A percentile compares a stretch with the other conserved stretches of the same genome.
These are phyloP conservation scores for Lasioglossum morio DNA, from an alignment of 2,888 invertebrate species.

Conservation along the genomic window DNA sequence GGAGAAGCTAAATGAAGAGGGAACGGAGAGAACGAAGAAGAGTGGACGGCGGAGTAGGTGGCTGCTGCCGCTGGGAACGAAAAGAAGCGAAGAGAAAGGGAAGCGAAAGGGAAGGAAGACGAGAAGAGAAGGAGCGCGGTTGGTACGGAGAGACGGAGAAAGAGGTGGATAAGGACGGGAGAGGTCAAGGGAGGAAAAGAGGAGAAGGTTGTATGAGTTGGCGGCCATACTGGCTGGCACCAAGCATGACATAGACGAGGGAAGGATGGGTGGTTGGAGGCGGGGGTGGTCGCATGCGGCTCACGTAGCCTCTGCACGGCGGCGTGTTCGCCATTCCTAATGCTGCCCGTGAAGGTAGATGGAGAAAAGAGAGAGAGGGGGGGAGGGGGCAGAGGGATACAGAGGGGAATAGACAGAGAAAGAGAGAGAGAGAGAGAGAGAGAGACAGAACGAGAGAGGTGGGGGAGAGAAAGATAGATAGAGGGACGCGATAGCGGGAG, in stretches of 20 bases:
- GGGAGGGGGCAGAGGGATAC: constrained; percentile 27
- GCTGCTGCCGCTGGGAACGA: constrained; percentile 23
- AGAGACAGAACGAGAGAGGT: constrained; percentile 45
- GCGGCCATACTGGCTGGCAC: constrained; percentile 83
- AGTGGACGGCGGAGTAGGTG: constrained; percentile 27
- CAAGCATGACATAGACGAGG: constrained; percentile 77
- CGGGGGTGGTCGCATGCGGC: constrained; percentile 85
- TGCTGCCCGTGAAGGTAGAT: constrained; percentile 82
- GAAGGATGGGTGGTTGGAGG: constrained; percentile 75
- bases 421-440: constrained; percentile 45
- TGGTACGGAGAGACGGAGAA: constrained; percentile 44
- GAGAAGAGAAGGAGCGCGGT: constrained; percentile 54
- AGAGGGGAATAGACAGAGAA: constrained; percentile 21
- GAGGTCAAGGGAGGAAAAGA: constrained; percentile 78
- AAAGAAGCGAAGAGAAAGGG: constrained; percentile 8
- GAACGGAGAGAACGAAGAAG: constrained; percentile 47
- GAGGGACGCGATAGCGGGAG: constrained; percentile 56
- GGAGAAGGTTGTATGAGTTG: constrained; percentile 79
- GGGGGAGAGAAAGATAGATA: constrained; percentile 43
- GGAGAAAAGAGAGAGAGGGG: constrained; percentile 65
- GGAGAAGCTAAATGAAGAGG: constrained; percentile 64
- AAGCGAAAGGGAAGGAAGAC: constrained; percentile 42
- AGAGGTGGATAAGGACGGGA: constrained; percentile 62
- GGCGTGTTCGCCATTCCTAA: constrained; percentile 88
- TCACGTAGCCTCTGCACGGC: constrained; percentile 87